Evolutionary conservation across 2,797 vertebrate species (phyloP).

Genomic region (Mycteria americana): DNA sequence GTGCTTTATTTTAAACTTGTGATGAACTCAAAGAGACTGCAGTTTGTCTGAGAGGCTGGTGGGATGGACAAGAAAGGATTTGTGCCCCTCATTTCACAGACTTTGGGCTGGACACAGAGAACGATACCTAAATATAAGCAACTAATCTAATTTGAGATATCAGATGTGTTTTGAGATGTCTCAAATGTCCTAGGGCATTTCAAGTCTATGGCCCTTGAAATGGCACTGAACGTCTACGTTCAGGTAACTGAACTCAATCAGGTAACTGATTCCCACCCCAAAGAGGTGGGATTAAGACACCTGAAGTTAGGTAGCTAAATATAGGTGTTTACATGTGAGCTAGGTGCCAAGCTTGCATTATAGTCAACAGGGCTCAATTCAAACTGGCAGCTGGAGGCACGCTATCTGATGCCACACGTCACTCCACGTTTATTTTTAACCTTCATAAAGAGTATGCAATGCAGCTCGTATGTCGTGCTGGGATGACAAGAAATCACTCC

Average conservation of each 20-base stretch:
- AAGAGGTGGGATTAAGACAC: neutral
- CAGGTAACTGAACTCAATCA: neutral
- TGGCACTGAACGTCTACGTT: neutral
- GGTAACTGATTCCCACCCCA: neutral
- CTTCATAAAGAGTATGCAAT: neutral
- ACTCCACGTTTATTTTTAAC: neutral
- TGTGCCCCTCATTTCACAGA: neutral
- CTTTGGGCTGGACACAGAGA: neutral
- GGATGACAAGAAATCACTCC: neutral
- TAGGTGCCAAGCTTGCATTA: neutral
- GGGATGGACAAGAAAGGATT: neutral
- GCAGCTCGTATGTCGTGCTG: neutral
- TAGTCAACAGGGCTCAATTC: neutral
- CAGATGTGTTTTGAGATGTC: neutral
- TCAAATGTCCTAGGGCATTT: neutral
- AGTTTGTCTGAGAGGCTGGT: neutral
- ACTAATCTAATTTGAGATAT: neutral
- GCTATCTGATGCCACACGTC: fast-evolving
- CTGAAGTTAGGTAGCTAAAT: neutral
- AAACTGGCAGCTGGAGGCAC: neutral
- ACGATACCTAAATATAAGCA: neutral
- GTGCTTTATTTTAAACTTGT: neutral
- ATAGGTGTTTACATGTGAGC: neutral
- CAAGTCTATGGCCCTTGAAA: neutral
- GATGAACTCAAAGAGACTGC: neutral